These are phyloP conservation scores for Nannospalax galili DNA, from an alignment of 2,113 vertebrate species.

Conservation along the genomic window DNA sequence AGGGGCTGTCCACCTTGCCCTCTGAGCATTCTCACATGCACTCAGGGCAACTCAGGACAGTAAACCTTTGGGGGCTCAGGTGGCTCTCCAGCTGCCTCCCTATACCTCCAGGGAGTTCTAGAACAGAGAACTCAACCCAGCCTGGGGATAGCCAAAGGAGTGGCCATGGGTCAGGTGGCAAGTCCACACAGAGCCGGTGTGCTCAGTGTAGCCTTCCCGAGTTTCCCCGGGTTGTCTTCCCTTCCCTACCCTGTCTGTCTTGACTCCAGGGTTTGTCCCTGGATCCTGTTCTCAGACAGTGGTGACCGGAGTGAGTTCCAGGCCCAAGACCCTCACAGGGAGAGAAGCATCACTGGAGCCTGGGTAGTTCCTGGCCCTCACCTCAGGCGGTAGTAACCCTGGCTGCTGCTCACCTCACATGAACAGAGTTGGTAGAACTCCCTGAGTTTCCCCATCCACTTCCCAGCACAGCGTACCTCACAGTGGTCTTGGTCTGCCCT, in stretches of 20 bases:
- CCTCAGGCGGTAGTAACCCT: not conserved
- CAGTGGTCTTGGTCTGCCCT: not conserved
- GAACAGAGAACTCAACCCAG: not conserved
- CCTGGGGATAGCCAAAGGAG: too few relatives aligned
- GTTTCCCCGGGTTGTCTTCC: not conserved
- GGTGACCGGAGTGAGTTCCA: not conserved
- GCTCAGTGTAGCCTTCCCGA: not conserved
- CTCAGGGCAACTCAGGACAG: not conserved
- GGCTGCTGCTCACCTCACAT: too few relatives aligned
- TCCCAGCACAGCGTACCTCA: not conserved
- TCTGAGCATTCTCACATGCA: not conserved
- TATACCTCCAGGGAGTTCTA: not conserved
- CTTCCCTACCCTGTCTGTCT: not conserved
- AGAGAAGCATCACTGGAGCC: not conserved
- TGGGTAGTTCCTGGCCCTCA: not conserved
- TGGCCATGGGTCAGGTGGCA: not conserved
- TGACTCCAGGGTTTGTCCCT: not conserved
- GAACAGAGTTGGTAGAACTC: too few relatives aligned
- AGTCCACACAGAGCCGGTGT: not conserved
- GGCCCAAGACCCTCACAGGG: not conserved
- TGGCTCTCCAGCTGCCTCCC: not conserved
- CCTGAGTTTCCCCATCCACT: not conserved
- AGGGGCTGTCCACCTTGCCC: not conserved
- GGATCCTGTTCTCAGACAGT: not conserved
- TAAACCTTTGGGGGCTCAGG: not conserved